These are phyloP conservation scores for Astyanax mexicanus DNA, from an alignment of 2,797 vertebrate species.

Conservation along the genomic window DNA sequence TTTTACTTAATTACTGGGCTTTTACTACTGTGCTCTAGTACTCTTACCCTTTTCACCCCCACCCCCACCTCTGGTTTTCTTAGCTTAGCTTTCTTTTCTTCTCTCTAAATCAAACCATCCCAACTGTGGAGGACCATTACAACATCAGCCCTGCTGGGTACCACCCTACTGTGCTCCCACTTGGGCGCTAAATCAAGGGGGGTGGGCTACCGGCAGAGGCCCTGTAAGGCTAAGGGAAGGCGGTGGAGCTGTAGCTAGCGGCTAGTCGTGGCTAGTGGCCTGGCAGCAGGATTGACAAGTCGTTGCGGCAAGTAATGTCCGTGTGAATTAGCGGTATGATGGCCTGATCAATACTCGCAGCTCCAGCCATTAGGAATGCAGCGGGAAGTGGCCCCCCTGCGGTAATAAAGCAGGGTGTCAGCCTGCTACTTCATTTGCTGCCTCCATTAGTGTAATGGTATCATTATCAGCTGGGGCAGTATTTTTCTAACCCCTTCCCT, in stretches of 20 bases:
- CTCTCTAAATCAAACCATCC: slow-evolving; percentile 76
- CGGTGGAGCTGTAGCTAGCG: slow-evolving; percentile 66
- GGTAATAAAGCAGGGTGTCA: slow-evolving; percentile 96
- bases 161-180: slow-evolving; percentile 77
- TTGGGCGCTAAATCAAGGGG: slow-evolving; percentile 86
- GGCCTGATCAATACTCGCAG: slow-evolving; percentile 97
- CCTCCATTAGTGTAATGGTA: slow-evolving; percentile 98
- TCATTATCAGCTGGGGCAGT: slow-evolving; percentile 95
- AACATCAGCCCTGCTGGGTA: slow-evolving; percentile 72
- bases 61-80: not conserved
- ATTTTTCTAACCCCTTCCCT: slow-evolving; percentile 74
- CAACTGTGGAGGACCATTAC: slow-evolving; percentile 70
- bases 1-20: slow-evolving; percentile 71
- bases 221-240: not conserved
- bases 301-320: slow-evolving; percentile 91
- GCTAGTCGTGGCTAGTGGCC: slow-evolving; percentile 50
- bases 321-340: slow-evolving; percentile 97
- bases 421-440: slow-evolving; percentile 96
- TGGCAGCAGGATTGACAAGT: slow-evolving; percentile 69
- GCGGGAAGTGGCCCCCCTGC: slow-evolving; percentile 93
- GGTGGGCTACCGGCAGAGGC: slow-evolving; percentile 32
- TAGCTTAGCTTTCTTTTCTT: not conserved
- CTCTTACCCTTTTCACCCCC: slow-evolving; percentile 64
- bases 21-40: slow-evolving; percentile 60
- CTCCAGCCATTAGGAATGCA: slow-evolving; percentile 94